These are phyloP conservation scores for Carcina quercana DNA, from an alignment of 2,888 invertebrate species.

Conservation along the genomic window DNA sequence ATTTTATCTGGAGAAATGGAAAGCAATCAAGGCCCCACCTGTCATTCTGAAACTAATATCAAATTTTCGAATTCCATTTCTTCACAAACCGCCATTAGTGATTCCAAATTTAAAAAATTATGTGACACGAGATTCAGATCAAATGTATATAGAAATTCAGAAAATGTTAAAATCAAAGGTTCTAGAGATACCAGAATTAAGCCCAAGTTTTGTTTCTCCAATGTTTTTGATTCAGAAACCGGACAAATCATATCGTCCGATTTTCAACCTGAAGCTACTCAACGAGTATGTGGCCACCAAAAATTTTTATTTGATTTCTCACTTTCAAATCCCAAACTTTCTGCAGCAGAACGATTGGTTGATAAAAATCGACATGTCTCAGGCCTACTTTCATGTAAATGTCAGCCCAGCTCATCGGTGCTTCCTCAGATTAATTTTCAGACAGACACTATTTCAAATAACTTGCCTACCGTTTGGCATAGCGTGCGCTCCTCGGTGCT, in stretches of 20 bases:
- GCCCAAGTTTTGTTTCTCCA: constrained; percentile 21
- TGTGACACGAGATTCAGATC: too few species aligned
- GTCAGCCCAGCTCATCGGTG: constrained; percentile 15
- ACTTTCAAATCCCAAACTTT: constrained; percentile 18
- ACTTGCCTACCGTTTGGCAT: constrained; percentile 9
- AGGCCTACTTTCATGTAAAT: constrained; percentile 21
- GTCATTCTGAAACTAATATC: too few species aligned
- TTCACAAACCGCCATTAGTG: too few species aligned
- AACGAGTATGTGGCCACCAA: constrained; percentile 17
- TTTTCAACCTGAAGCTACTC: constrained; percentile 20
- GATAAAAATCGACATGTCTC: constrained; percentile 19
- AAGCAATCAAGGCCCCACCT: too few species aligned
- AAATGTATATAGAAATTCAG: constrained; percentile 11
- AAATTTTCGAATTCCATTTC: too few species aligned
- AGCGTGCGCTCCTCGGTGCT: constrained; percentile 2
- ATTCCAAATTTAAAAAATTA: too few species aligned
- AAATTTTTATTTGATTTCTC: constrained; percentile 19
- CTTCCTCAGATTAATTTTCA: constrained; percentile 19
- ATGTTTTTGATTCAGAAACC: constrained; percentile 21
- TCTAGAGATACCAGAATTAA: constrained; percentile 5
- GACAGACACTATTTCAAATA: constrained; percentile 4
- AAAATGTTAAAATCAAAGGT: constrained; percentile 14
- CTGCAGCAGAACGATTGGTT: constrained; percentile 21
- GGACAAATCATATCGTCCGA: constrained; percentile 17
- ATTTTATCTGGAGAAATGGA: too few species aligned